Conservation (phyloP, 2,113 vertebrate genomes). For the Syrmaticus mikado region DNA sequence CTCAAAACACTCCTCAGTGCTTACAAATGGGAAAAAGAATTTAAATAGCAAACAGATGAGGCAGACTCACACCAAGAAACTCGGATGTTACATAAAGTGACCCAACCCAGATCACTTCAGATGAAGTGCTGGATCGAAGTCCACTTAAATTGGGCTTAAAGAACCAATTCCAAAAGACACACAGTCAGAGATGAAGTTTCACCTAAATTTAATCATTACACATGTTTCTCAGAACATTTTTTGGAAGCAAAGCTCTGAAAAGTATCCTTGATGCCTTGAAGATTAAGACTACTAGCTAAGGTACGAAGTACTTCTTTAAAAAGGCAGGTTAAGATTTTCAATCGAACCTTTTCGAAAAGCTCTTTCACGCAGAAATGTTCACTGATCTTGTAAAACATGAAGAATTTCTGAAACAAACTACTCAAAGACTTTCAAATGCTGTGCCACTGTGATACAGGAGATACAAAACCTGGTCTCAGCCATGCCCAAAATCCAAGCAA, state of each 20-base stretch:
- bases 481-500: neutral
- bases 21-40: neutral
- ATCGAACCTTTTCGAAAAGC: neutral
- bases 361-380: accelerated
- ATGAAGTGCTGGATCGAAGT: neutral
- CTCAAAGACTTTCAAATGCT: neutral
- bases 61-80: neutral
- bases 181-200: neutral
- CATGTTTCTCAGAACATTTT: neutral
- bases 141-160: neutral
- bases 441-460: neutral
- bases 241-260: neutral
- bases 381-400: neutral
- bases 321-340: neutral
- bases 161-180: neutral
- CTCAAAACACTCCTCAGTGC: neutral
- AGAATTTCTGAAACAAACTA: neutral
- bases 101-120: neutral
- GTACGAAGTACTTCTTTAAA: neutral
- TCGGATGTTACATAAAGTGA: neutral
- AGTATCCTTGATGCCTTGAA: neutral
- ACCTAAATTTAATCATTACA: neutral
- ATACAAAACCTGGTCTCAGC: neutral
- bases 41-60: neutral
- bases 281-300: neutral